Conservation (phyloP, 2,888 invertebrate genomes). For the Aporophyla lueneburgensis region DNA sequence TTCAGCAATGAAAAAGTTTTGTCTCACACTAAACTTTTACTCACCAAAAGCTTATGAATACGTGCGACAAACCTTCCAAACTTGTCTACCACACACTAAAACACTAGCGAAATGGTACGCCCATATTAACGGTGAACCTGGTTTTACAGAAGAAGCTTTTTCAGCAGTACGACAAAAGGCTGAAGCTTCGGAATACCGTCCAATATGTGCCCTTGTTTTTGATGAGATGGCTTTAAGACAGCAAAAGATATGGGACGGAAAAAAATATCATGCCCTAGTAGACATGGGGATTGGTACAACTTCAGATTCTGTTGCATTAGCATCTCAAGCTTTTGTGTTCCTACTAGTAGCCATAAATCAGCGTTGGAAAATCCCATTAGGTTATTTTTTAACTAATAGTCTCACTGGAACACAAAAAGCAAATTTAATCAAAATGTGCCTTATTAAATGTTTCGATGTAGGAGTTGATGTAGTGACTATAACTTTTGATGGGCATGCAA, state of each 20-base stretch:
- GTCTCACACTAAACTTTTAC: slow-evolving; percentile 19
- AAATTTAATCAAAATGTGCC: too few species aligned
- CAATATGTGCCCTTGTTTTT: slow-evolving; percentile 8
- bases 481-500: slow-evolving; percentile 14
- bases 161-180: too few species aligned
- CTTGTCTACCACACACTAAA: too few species aligned
- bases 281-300: slow-evolving; percentile 1
- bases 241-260: slow-evolving; percentile 13
- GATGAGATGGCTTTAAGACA: slow-evolving; percentile 10
- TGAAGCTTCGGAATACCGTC: slow-evolving; percentile 1
- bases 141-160: too few species aligned
- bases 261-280: slow-evolving; percentile 4
- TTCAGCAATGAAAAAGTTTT: slow-evolving; percentile 8
- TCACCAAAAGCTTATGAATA: too few species aligned
- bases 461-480: slow-evolving; percentile 11
- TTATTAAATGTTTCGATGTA: slow-evolving; percentile 2
- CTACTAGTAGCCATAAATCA: slow-evolving; percentile 6
- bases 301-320: slow-evolving; percentile 9
- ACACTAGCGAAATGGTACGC: too few species aligned
- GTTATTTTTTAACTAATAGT: too few species aligned
- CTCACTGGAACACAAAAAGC: too few species aligned
- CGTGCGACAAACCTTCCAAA: too few species aligned
- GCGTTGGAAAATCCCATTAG: too few species aligned
- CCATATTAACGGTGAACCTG: too few species aligned
- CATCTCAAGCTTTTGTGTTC: slow-evolving; percentile 18